phyloP scores from a whole-genome alignment of 2,113 vertebrate species.

The Myotis yumanensis region DNA sequence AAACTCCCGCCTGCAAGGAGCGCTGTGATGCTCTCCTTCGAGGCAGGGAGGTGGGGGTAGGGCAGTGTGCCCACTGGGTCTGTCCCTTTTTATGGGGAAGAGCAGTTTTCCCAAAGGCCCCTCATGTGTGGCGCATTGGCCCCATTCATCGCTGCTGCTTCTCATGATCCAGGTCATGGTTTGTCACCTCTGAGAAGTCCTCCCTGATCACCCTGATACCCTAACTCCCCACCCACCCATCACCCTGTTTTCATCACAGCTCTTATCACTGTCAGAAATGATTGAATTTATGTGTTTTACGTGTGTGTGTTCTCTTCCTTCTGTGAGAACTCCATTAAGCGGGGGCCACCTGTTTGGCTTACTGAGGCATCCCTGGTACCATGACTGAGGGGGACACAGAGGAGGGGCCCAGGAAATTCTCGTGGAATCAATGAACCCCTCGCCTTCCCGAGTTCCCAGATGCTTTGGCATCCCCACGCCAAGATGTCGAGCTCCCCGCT shows the following conservation, averaged over 20 bases:
- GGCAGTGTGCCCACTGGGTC: neutral
- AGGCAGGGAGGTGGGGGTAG: neutral
- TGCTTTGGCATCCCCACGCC: fast-evolving
- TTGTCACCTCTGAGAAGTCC: neutral
- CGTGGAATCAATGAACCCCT: neutral
- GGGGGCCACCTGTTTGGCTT: neutral
- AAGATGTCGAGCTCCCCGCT: neutral
- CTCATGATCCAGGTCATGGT: neutral
- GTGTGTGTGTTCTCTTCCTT: neutral
- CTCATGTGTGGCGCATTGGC: fast-evolving
- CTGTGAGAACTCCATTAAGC: neutral
- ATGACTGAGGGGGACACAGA: neutral
- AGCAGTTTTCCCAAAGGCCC: neutral
- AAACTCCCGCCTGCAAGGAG: neutral
- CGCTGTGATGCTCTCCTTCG: fast-evolving
- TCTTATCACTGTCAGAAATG: neutral
- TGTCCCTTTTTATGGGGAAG: neutral
- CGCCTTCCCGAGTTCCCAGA: neutral
- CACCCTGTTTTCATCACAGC: neutral
- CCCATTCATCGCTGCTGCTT: neutral
- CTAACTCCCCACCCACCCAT: neutral
- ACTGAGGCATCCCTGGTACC: neutral
- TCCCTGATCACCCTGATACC: neutral
- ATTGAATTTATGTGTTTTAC: neutral
- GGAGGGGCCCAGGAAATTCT: neutral